phyloP scores from a whole-genome alignment of 2,797 vertebrate genomes.

The Phrynocephalus guinanensis region DNA sequence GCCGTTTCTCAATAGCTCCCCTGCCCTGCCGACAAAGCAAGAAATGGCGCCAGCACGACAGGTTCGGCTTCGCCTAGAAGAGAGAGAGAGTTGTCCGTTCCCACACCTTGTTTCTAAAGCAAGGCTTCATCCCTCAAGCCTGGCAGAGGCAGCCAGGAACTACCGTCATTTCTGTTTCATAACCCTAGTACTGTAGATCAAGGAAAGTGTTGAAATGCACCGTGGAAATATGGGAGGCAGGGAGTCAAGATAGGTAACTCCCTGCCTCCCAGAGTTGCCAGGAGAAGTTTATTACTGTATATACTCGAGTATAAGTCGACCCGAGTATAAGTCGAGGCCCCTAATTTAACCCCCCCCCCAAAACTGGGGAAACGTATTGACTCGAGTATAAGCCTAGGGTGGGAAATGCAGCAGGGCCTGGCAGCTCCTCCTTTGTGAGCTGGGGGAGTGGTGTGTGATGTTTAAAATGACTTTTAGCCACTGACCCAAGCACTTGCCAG shows the following conservation, averaged over 20 bases:
- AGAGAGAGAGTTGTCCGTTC: neutral
- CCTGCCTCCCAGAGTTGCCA: neutral
- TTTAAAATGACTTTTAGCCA: too few species aligned
- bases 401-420: too few species aligned
- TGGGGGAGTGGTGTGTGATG: too few species aligned
- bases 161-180: slow-evolving; percentile 2
- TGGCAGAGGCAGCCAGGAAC: neutral
- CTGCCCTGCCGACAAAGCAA: neutral
- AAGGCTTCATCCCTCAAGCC: neutral
- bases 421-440: too few species aligned
- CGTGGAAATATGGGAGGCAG: neutral
- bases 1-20: neutral
- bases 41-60: neutral
- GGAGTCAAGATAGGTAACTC: neutral
- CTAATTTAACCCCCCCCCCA: too few species aligned
- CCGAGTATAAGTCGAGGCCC: too few species aligned
- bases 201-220: slow-evolving; percentile 4
- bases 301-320: too few species aligned
- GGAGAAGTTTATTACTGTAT: too few species aligned
- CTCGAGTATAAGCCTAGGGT: too few species aligned
- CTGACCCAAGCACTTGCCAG: too few species aligned
- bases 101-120: neutral
- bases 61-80: neutral
- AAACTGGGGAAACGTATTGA: too few species aligned
- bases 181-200: neutral